phyloP scores from a whole-genome alignment of 30 jellyfish, hydroid and myxozoan genomes.

The Turritopsis dohrnii region DNA sequence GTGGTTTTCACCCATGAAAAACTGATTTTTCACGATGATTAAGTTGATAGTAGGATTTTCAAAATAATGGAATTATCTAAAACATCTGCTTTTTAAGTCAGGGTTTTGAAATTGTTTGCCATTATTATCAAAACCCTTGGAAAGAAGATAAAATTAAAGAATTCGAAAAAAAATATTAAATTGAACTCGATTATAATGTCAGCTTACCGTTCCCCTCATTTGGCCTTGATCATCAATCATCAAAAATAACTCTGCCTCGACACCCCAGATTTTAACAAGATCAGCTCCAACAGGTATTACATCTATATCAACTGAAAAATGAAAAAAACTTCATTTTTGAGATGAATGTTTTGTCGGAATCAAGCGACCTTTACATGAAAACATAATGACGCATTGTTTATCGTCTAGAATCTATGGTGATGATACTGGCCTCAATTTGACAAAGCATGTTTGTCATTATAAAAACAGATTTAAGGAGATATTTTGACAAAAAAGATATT shows the following conservation, averaged over 20 bases:
- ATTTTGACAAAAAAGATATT: neutral
- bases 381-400: no score
- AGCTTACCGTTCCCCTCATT: conserved; percentile 87
- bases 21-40: neutral
- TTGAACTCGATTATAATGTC: neutral
- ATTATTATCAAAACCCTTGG: neutral
- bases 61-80: neutral
- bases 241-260: conserved; percentile 82
- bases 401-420: neutral
- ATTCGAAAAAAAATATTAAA: neutral
- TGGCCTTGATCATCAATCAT: conserved; percentile 96
- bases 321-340: neutral
- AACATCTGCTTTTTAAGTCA: neutral
- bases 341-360: neutral
- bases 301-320: conserved; percentile 65
- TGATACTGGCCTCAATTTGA: neutral
- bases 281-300: conserved; percentile 98
- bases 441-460: neutral
- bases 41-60: neutral
- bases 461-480: neutral
- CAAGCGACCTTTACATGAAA: neutral
- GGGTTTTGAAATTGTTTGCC: neutral
- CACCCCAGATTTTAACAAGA: conserved; percentile 92
- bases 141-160: neutral
- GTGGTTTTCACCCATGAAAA: neutral